phyloP scores from a whole-genome alignment of 2,797 vertebrate species.

The Rhincodon typus region DNA sequence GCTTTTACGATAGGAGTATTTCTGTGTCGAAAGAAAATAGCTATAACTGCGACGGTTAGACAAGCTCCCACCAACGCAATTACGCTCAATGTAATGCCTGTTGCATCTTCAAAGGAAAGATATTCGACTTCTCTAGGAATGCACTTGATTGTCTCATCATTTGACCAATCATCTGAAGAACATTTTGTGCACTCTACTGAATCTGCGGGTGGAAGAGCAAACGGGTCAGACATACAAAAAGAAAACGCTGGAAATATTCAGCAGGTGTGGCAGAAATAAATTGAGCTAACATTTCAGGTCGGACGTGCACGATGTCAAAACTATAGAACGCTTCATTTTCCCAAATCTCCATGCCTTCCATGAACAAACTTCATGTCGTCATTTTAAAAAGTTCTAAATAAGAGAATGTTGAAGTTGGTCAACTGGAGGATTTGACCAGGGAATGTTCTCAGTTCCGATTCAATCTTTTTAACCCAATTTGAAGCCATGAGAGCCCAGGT shows the following conservation, averaged over 20 bases:
- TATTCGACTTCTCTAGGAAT: not conserved
- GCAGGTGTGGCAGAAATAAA: not conserved
- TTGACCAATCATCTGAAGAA: not conserved
- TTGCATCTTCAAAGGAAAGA: conserved; percentile 6
- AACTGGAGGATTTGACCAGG: not conserved
- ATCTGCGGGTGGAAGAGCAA: not conserved
- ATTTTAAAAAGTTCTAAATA: not conserved
- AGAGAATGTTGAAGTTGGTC: not conserved
- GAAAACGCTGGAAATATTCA: not conserved
- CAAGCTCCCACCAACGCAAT: not conserved
- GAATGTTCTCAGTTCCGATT: not conserved
- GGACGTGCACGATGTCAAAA: not conserved
- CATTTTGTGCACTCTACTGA: conserved; percentile 5
- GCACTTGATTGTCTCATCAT: not conserved
- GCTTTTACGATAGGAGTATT: not conserved
- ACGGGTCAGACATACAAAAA: not conserved
- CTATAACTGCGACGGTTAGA: not conserved
- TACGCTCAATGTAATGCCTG: not conserved
- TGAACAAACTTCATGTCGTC: not conserved
- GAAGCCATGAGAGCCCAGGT: not conserved
- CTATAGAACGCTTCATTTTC: not conserved
- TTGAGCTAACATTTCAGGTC: not conserved
- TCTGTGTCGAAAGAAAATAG: not conserved
- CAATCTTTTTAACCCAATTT: not conserved
- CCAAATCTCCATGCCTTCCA: not conserved